These are phyloP conservation scores for Mya arenaria DNA, from an alignment of 1,140 invertebrate genomes.

Conservation along the genomic window DNA sequence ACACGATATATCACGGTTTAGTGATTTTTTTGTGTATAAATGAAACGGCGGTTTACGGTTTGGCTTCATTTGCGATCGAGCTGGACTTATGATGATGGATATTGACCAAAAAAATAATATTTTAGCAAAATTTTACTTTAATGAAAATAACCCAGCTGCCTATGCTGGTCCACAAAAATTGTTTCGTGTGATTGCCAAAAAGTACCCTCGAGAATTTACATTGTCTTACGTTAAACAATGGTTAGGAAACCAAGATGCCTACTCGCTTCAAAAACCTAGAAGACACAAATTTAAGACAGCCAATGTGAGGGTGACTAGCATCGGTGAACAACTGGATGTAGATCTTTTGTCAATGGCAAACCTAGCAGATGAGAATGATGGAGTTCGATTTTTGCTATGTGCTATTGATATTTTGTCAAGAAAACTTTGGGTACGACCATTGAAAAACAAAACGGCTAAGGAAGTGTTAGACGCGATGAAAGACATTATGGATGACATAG, in stretches of 20 bases:
- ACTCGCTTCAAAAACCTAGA: too few species aligned
- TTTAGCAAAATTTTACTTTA: not conserved
- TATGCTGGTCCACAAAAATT: not conserved
- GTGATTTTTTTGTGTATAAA: too few species aligned
- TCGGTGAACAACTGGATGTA: slow-evolving; percentile 40
- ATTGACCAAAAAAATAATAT: not conserved
- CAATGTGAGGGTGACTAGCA: not conserved
- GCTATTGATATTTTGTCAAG: slow-evolving; percentile 56
- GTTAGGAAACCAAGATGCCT: slow-evolving; percentile 41
- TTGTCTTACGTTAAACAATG: not conserved
- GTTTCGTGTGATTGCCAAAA: not conserved
- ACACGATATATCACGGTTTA: too few species aligned
- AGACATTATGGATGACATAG: slow-evolving; percentile 10
- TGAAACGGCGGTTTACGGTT: too few species aligned
- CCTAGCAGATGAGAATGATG: slow-evolving; percentile 41
- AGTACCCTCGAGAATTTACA: slow-evolving; percentile 5
- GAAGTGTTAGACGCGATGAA: slow-evolving; percentile 52
- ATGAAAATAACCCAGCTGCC: not conserved
- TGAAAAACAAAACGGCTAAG: slow-evolving; percentile 58
- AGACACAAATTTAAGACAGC: slow-evolving; percentile 25
- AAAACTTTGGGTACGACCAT: slow-evolving; percentile 52
- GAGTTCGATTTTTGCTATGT: slow-evolving; percentile 37
- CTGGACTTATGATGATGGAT: too few species aligned
- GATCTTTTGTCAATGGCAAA: slow-evolving; percentile 49
- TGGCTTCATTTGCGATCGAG: too few species aligned